Base-by-base conservation (phyloP, 64 coral and sea anemone genomes). In the Porites lutea region DNA sequence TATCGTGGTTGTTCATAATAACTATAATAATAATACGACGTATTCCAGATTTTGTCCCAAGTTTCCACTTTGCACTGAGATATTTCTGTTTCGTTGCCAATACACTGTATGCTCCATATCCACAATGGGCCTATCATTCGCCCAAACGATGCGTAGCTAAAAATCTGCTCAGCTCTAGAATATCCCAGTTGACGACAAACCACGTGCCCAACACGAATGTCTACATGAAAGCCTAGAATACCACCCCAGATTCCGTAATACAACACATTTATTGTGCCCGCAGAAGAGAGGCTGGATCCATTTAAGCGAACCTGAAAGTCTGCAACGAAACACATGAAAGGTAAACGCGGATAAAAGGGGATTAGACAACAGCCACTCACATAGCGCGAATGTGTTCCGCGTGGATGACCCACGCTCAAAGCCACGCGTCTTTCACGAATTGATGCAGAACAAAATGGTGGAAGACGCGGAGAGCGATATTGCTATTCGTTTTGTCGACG, bases 171-270 rank as follows among this genome's bases (percentile, higher is more conserved):
- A 43, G 78, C 78, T 10, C 76, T n/a, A n/a, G 52, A 58, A 58
- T 79, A 79, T 54, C 76, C 76, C 52, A 79, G 76, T 19, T 79
- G 76, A 21, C 76, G 76, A 23, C 76, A 79, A 2, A 79, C 27
- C 76, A 79, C 76, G 53, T 79, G 13, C 6, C 76, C 76, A 12
- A 54, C 76, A 22, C 53, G 50, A 55, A 79, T 21, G 53, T 79
- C 76, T 13, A 43, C 20, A 44, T 9, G 2, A 45, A 15, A 6
- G 14, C 78, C 78, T 8, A 59, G 21, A 46, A 80, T 21, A 6
- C 55, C 20, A 9, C 78, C 78, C 78, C 78, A 80, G 53, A 80
- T 22, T 80, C 78, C 78, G 10, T 80, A 60, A 11, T 80, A 80
- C 13, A 57, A 59, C 78, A 80, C 78, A 53, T 80, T 57, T 5